A percentile compares a stretch with the other conserved stretches of the same genome.
Evolutionary conservation across 2,797 vertebrate species (phyloP).

Genomic region (Chiloscyllium punctatum): DNA sequence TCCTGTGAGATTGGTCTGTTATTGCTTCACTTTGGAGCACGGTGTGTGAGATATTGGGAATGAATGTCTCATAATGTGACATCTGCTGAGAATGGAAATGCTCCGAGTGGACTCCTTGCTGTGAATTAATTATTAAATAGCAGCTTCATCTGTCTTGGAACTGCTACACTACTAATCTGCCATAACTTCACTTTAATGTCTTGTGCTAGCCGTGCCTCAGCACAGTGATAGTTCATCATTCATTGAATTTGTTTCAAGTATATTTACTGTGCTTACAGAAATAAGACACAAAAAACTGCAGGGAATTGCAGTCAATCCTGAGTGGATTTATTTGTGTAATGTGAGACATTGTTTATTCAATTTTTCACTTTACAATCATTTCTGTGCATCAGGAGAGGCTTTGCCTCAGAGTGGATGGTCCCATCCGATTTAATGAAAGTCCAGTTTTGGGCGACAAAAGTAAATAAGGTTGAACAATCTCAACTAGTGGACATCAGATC

Average conservation of each 20-base stretch:
- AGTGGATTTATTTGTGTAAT: background rate
- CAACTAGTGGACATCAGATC: background rate
- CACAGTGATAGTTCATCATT: background rate
- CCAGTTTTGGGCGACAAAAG: background rate
- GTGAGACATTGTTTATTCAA: background rate
- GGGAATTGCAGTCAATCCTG: background rate
- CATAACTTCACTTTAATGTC: background rate
- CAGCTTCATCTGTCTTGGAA: background rate
- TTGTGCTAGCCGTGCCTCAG: background rate
- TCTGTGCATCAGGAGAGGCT: background rate
- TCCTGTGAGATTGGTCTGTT: background rate
- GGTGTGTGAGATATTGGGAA: background rate
- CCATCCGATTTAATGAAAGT: background rate
- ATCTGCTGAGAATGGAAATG: conserved; percentile 28
- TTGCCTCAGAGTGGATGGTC: background rate
- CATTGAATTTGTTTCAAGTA: background rate
- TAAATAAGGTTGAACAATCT: background rate
- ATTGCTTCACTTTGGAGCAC: conserved; percentile 21
- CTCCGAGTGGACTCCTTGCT: background rate
- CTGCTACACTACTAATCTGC: background rate
- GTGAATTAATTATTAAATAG: conserved; percentile 34
- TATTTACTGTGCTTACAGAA: background rate
- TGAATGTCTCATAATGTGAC: background rate
- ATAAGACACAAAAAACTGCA: background rate
- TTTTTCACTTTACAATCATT: background rate